A percentile compares a stretch with the other conserved stretches of the same genome.
Conservation (phyloP, 2,888 invertebrate genomes). For the Perithous albicinctus region DNA sequence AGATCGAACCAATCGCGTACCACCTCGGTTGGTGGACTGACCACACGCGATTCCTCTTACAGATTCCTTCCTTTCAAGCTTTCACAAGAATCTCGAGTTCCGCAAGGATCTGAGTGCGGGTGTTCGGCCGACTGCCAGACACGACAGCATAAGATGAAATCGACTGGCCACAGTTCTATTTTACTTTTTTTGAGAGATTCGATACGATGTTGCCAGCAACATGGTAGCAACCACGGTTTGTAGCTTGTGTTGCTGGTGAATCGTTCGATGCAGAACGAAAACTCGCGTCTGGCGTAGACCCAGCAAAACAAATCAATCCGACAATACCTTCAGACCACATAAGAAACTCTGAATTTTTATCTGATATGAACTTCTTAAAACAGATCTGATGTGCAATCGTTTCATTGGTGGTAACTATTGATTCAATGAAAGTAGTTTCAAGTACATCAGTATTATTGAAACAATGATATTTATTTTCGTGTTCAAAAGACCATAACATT, state of each 20-base stretch:
- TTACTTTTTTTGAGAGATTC: slow-evolving; percentile 38
- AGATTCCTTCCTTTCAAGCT: slow-evolving; percentile 61
- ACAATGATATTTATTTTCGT: no score
- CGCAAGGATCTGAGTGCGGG: slow-evolving; percentile 27
- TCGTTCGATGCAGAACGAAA: slow-evolving; percentile 36
- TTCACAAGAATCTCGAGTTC: slow-evolving; percentile 49
- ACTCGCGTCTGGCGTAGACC: slow-evolving; percentile 52
- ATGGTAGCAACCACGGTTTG: slow-evolving; percentile 24
- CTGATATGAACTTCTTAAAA: not conserved
- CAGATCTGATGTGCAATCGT: no score
- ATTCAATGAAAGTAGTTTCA: no score
- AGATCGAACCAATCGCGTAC: slow-evolving; percentile 62
- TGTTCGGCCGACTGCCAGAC: slow-evolving; percentile 61
- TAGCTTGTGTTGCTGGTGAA: slow-evolving; percentile 34
- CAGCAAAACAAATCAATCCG: slow-evolving; percentile 60
- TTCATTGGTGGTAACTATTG: no score
- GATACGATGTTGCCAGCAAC: slow-evolving; percentile 55
- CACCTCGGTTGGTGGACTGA: slow-evolving; percentile 44
- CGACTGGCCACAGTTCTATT: slow-evolving; percentile 44
- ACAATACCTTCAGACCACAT: slow-evolving; percentile 18
- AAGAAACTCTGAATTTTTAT: not conserved
- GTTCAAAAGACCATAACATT: no score
- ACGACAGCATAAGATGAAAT: slow-evolving; percentile 43
- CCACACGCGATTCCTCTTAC: slow-evolving; percentile 59
- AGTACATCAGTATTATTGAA: no score